Percentiles rank a stretch among this genome's conserved stretches.
phyloP scores from a whole-genome alignment of 2,113 vertebrate species.

The Oxygymnocypris stewartii region DNA sequence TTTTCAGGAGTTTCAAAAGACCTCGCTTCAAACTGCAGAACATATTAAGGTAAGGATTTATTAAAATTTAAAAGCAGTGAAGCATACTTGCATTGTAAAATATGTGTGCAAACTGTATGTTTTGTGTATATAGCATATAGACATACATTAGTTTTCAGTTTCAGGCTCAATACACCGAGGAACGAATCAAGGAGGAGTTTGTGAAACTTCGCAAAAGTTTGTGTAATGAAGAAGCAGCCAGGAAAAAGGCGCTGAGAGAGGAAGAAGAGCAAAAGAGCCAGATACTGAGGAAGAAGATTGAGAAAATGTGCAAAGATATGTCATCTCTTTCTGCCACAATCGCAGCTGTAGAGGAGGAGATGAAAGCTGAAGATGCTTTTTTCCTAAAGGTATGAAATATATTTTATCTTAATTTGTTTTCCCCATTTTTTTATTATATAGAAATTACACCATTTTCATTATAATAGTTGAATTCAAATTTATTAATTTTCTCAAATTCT shows the following conservation, averaged over 20 bases:
- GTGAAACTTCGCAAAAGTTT: constrained; percentile 40
- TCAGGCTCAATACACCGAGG: constrained; percentile 21
- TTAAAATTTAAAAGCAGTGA: not conserved
- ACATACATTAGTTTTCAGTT: not conserved
- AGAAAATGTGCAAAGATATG: constrained; percentile 26
- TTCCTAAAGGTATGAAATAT: constrained; percentile 30
- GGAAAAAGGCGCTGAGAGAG: constrained; percentile 23
- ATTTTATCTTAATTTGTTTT: not conserved
- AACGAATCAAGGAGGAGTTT: constrained; percentile 39
- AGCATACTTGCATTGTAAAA: not conserved
- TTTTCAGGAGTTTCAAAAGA: constrained; percentile 20
- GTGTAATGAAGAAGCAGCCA: constrained; percentile 35
- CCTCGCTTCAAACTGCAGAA: constrained; percentile 23
- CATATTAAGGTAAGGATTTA: constrained; percentile 28
- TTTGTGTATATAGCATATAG: not conserved
- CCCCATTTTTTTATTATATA: not conserved
- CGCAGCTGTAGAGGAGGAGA: constrained; percentile 36
- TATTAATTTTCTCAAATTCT: not conserved
- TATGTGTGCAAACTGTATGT: not conserved
- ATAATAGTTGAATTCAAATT: not conserved
- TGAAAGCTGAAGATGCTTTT: constrained; percentile 26
- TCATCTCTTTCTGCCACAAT: constrained; percentile 37
- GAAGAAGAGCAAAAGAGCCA: constrained; percentile 38
- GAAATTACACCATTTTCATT: not conserved
- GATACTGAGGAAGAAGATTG: constrained; percentile 32